A percentile compares a stretch with the other conserved stretches of the same genome.
Evolutionary conservation across 2,797 vertebrate species (phyloP).

Genomic region (Borostomias antarcticus): DNA sequence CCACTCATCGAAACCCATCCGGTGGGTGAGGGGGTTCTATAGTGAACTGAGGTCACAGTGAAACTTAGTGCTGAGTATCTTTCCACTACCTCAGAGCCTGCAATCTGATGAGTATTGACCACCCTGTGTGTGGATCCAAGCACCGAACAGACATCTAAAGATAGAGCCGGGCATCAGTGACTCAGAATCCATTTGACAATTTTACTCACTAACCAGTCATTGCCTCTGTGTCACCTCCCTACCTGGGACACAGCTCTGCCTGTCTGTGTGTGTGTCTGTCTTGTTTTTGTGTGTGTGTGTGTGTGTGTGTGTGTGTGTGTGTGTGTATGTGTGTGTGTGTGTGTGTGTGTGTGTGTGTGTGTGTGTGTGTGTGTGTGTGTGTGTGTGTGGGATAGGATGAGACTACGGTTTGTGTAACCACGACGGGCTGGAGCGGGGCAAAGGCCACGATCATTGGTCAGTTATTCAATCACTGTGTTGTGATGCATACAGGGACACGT

Average conservation of each 20-base stretch:
- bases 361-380: not conserved
- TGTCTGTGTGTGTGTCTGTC: not conserved
- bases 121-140: conserved; percentile 27
- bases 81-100: conserved; percentile 16
- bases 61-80: conserved; percentile 14
- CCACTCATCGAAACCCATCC: no score
- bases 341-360: not conserved
- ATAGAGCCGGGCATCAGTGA: conserved; percentile 55
- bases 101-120: conserved; percentile 51
- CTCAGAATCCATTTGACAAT: conserved; percentile 49
- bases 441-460: not conserved
- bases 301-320: conserved; percentile 19
- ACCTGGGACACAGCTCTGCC: not conserved
- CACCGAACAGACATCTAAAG: conserved; percentile 46
- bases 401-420: conserved; percentile 15
- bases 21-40: not conserved
- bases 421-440: not conserved
- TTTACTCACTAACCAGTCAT: not conserved
- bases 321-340: conserved; percentile 30
- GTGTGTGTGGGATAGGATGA: not conserved
- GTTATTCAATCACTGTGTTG: conserved; percentile 28
- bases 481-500: conserved; percentile 19
- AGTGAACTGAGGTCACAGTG: conserved; percentile 13
- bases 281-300: not conserved
- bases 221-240: not conserved